phyloP scores from a whole-genome alignment of 23 tunicate species.

The Phallusia fumigata region DNA sequence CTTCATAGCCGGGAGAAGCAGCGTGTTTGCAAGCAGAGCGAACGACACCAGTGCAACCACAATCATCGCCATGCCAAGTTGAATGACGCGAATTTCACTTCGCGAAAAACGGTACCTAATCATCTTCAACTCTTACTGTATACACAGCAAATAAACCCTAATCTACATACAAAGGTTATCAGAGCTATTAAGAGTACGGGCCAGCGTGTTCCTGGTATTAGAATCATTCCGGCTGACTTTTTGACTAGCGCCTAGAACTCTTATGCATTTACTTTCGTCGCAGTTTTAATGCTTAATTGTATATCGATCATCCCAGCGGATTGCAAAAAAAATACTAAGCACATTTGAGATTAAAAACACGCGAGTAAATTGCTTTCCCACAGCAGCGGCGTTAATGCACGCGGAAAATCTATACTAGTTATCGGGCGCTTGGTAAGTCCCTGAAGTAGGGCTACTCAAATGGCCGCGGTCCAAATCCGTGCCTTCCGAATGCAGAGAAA shows the following conservation, averaged over 20 bases:
- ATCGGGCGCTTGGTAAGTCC: no score
- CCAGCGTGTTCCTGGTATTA: no score
- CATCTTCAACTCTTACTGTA: neutral
- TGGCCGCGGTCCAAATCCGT: no score
- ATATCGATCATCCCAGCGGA: neutral
- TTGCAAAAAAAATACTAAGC: neutral
- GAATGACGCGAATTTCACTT: slow-evolving; percentile 19
- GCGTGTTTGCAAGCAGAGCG: slow-evolving; percentile 19
- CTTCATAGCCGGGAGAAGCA: slow-evolving; percentile 17
- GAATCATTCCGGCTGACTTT: no score
- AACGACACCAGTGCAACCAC: slow-evolving; percentile 10
- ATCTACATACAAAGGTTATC: neutral
- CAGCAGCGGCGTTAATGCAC: neutral
- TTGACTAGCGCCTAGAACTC: no score
- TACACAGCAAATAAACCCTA: neutral
- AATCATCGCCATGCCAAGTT: slow-evolving; percentile 15
- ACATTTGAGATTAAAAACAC: neutral
- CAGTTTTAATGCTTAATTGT: neutral
- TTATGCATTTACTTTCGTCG: neutral
- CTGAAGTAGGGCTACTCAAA: no score
- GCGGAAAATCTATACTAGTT: neutral
- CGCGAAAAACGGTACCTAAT: slow-evolving; percentile 17
- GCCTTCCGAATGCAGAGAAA: no score
- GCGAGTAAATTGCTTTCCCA: neutral
- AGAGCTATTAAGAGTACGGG: neutral